These are phyloP conservation scores for Mactromeris polynyma DNA, from an alignment of 2,888 invertebrate species.

Conservation along the genomic window DNA sequence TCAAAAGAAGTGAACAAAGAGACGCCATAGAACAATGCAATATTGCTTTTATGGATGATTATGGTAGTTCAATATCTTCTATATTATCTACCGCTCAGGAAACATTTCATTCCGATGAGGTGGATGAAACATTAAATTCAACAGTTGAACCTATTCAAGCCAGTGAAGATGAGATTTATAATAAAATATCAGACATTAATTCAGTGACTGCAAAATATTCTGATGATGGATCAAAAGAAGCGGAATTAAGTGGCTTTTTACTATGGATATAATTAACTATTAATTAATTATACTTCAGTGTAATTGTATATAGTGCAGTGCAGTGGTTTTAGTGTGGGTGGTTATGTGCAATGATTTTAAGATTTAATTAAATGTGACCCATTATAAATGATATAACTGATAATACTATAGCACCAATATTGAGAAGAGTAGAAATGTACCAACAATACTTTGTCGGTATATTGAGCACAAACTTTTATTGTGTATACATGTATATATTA, in stretches of 20 bases:
- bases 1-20: neutral
- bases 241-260: neutral
- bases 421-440: no score
- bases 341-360: neutral
- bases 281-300: neutral
- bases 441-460: no score
- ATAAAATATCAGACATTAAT: neutral
- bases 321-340: neutral
- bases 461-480: no score
- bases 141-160: neutral
- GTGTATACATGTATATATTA: no score
- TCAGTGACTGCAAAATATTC: neutral
- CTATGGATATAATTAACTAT: neutral
- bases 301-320: neutral
- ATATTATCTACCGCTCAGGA: neutral
- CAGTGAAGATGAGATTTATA: neutral
- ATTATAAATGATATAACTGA: no score
- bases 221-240: neutral
- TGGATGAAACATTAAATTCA: neutral
- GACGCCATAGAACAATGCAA: neutral
- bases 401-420: no score
- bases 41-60: neutral
- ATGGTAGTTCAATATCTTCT: neutral
- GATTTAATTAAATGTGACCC: no score
- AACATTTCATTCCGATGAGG: neutral